Evolutionary conservation across 1,140 invertebrate genomes (phyloP).

Genomic region (Caenorhabditis remanei): DNA sequence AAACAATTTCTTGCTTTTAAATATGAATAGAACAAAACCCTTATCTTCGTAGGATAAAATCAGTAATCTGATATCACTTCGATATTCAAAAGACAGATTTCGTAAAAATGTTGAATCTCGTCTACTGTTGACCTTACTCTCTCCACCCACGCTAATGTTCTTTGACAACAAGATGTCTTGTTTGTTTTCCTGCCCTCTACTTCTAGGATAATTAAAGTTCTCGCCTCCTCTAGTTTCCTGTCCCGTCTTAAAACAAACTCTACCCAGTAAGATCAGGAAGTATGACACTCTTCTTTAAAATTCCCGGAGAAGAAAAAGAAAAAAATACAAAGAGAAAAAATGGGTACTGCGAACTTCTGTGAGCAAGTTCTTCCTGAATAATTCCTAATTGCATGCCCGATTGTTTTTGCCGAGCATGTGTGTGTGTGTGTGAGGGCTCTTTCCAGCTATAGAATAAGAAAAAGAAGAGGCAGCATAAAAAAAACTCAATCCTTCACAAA

Average conservation of each 20-base stretch:
- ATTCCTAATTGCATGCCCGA: conserved; percentile 32
- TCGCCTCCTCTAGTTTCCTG: not conserved
- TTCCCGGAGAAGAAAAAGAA: not conserved
- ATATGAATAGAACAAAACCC: too few species aligned
- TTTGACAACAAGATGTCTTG: not conserved
- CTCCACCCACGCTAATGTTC: conserved; percentile 14
- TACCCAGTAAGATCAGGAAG: conserved; percentile 9
- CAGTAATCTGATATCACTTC: too few species aligned
- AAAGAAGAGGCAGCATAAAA: not conserved
- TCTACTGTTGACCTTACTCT: not conserved
- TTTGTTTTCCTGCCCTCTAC: not conserved
- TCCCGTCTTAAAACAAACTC: not conserved
- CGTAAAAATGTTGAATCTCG: not conserved
- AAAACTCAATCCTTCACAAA: not conserved
- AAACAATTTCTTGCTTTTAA: too few species aligned
- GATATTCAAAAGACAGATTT: too few species aligned
- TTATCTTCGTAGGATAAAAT: too few species aligned
- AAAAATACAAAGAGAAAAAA: not conserved
- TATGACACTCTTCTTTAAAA: conserved; percentile 15
- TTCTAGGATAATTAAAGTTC: conserved; percentile 45
- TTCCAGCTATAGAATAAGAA: not conserved
- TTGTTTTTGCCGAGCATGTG: not conserved
- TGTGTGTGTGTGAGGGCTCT: not conserved
- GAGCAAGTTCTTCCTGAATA: conserved; percentile 5
- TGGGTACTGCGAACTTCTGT: conserved; percentile 10